Conservation (phyloP, 2,888 invertebrate species). For the Synergus itoensis region DNA sequence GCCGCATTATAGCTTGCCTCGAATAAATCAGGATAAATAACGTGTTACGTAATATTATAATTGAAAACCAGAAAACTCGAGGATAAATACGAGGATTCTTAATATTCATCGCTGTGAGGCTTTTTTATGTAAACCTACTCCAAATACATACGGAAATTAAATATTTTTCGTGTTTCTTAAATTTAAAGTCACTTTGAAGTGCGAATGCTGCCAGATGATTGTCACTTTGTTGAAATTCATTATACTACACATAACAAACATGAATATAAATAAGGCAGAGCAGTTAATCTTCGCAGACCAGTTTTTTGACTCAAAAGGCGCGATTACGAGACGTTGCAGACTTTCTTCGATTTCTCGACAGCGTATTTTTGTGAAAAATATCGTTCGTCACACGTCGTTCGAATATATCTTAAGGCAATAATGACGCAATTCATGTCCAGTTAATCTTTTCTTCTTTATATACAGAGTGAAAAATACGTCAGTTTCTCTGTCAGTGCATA, state of each 20-base stretch:
- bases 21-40: neutral
- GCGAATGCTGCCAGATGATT: neutral
- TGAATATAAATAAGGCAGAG: neutral
- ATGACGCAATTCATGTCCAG: neutral
- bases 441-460: neutral
- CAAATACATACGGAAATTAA: too few species aligned
- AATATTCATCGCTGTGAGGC: neutral
- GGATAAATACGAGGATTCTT: too few species aligned
- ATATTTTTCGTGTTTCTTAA: too few species aligned
- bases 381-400: neutral
- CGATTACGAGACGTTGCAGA: constrained; percentile 37
- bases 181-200: neutral
- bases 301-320: constrained; percentile 40
- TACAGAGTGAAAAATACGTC: neutral
- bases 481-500: neutral
- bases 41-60: neutral
- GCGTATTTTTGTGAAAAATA: neutral
- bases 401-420: neutral
- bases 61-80: neutral
- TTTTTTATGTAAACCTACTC: too few species aligned
- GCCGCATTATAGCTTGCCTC: neutral
- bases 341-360: constrained; percentile 29
- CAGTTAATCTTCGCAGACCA: constrained; percentile 33
- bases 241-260: neutral
- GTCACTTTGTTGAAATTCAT: neutral